A percentile compares a stretch with the other conserved stretches of the same genome.
Conservation (phyloP, 2,888 invertebrate genomes). For the Agriotes lineatus region DNA sequence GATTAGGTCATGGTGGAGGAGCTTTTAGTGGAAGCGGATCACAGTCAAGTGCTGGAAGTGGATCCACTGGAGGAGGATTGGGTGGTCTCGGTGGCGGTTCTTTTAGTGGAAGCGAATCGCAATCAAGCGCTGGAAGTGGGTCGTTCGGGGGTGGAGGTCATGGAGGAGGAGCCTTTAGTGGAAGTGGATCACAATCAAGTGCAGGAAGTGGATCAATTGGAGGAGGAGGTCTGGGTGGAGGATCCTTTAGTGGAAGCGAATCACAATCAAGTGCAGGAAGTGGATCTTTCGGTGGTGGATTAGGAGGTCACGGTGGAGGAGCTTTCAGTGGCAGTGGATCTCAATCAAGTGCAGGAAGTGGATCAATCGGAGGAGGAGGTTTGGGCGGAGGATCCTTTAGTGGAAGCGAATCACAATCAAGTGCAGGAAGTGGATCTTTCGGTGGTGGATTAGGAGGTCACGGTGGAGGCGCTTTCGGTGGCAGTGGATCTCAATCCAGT, state of each 20-base stretch:
- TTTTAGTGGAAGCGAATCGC: background rate
- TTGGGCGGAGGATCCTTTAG: no score
- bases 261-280: no score
- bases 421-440: no score
- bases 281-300: conserved; percentile 1
- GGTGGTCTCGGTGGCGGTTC: background rate
- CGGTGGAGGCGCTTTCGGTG: no score
- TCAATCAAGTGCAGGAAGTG: no score
- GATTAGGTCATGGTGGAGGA: background rate
- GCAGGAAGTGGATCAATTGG: background rate
- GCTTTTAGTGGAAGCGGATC: background rate
- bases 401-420: no score
- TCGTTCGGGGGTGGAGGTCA: background rate
- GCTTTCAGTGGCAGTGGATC: no score
- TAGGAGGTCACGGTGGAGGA: no score
- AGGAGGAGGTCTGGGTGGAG: no score
- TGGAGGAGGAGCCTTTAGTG: background rate
- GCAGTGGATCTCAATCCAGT: no score
- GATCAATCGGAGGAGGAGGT: no score
- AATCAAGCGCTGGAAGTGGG: background rate
- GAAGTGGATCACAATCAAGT: background rate
- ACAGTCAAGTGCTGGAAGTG: background rate
- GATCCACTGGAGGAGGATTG: background rate
- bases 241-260: background rate
- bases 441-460: no score